Conservation (phyloP, 1,140 invertebrate species). For the Drosophila sechellia region DNA sequence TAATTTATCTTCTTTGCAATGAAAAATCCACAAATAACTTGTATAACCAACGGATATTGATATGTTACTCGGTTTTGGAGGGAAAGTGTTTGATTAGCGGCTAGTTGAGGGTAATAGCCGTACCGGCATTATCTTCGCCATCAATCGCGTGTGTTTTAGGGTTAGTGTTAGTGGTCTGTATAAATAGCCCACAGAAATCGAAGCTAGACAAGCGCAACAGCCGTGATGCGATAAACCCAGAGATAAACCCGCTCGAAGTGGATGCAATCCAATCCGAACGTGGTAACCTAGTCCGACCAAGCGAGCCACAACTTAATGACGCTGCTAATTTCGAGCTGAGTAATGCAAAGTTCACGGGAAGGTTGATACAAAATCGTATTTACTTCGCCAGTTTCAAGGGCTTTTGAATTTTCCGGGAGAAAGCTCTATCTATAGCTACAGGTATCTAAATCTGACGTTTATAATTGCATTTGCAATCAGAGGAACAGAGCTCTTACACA, state of each 20-base stretch:
- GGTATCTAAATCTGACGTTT: neutral
- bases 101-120: slow-evolving; percentile 16
- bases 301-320: slow-evolving; percentile 20
- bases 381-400: slow-evolving; percentile 5
- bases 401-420: neutral
- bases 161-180: slow-evolving; percentile 30
- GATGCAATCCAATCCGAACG: slow-evolving; percentile 31
- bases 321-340: slow-evolving; percentile 16
- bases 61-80: neutral
- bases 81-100: slow-evolving; percentile 26
- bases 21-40: neutral
- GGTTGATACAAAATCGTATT: neutral
- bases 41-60: neutral
- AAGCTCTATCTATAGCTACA: neutral
- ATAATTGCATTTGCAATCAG: too few species aligned
- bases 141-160: slow-evolving; percentile 52
- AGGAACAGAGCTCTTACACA: neutral
- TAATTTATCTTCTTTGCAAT: neutral
- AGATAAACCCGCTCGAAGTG: slow-evolving; percentile 34
- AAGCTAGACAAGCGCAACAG: slow-evolving; percentile 39
- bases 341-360: slow-evolving; percentile 20
- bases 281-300: slow-evolving; percentile 14
- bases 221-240: slow-evolving; percentile 30
- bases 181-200: slow-evolving; percentile 46
- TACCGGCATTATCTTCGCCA: slow-evolving; percentile 18